Evolutionary conservation across 2,113 vertebrate genomes (phyloP).

Genomic region (Syngnathus scovelli): DNA sequence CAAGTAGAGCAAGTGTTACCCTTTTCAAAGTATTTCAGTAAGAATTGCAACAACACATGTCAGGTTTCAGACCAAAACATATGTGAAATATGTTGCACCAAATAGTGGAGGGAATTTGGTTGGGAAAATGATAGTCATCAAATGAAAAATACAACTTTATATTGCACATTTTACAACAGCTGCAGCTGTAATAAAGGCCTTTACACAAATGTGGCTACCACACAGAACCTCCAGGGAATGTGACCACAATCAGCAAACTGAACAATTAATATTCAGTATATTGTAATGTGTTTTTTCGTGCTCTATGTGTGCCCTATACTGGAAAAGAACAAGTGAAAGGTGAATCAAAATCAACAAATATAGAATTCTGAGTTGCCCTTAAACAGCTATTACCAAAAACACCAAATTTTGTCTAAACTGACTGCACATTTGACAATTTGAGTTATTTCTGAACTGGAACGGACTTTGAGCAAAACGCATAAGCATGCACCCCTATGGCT

Average conservation of each 20-base stretch:
- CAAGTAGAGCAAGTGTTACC: neutral
- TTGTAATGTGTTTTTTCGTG: neutral
- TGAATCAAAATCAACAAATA: neutral
- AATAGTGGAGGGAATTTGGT: neutral
- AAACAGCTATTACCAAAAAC: neutral
- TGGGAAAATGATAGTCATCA: neutral
- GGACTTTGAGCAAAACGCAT: constrained; percentile 5
- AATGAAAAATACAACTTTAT: neutral
- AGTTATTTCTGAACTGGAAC: neutral
- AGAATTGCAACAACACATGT: too few relatives aligned
- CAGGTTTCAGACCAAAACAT: too few relatives aligned
- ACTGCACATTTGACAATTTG: neutral
- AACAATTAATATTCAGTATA: neutral
- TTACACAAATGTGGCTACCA: neutral
- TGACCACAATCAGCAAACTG: neutral
- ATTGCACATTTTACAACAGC: too few relatives aligned
- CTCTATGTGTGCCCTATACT: neutral
- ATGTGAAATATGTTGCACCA: neutral
- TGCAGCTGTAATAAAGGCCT: too few relatives aligned
- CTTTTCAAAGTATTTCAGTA: too few relatives aligned
- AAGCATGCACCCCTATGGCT: constrained; percentile 22
- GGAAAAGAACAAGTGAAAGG: neutral
- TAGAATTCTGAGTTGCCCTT: neutral
- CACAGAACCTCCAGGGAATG: neutral
- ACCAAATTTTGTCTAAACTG: neutral